Evolutionary conservation across 2,113 vertebrate genomes (phyloP).

Genomic region (Mobula hypostoma): DNA sequence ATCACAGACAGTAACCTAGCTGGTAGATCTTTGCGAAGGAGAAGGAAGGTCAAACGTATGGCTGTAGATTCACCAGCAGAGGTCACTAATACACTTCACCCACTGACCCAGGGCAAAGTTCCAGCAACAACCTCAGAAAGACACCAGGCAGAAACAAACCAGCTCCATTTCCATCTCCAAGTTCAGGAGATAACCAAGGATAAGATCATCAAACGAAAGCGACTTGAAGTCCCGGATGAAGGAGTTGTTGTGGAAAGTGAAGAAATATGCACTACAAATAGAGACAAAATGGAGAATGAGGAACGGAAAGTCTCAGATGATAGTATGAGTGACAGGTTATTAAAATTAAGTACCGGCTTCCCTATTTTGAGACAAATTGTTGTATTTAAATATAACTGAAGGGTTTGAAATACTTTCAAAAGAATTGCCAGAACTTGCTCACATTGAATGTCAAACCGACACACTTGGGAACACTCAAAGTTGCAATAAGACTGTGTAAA

Average conservation of each 20-base stretch:
- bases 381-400: slow-evolving; percentile 37
- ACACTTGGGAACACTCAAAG: slow-evolving; percentile 27
- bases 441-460: slow-evolving; percentile 26
- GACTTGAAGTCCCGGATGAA: slow-evolving; percentile 65
- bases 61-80: slow-evolving; percentile 81
- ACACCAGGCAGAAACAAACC: neutral
- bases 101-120: slow-evolving; percentile 64
- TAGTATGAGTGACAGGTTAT: slow-evolving; percentile 99
- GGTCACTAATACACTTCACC: slow-evolving; percentile 57
- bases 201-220: slow-evolving; percentile 84
- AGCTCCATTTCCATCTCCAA: slow-evolving; percentile 43
- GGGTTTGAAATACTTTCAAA: slow-evolving; percentile 36
- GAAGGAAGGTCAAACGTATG: slow-evolving; percentile 94
- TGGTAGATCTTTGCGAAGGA: slow-evolving; percentile 76
- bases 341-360: slow-evolving; percentile 49
- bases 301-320: slow-evolving; percentile 92
- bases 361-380: slow-evolving; percentile 30
- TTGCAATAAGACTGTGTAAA: slow-evolving; percentile 23
- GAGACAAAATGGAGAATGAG: slow-evolving; percentile 94
- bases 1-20: slow-evolving; percentile 63
- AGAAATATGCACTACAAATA: slow-evolving; percentile 59
- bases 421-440: slow-evolving; percentile 28
- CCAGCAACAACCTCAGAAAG: slow-evolving; percentile 49
- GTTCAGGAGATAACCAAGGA: slow-evolving; percentile 65
- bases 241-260: slow-evolving; percentile 66